Base-by-base conservation (phyloP, 2,888 invertebrate species). In the Drosophila neonasuta region DNA sequence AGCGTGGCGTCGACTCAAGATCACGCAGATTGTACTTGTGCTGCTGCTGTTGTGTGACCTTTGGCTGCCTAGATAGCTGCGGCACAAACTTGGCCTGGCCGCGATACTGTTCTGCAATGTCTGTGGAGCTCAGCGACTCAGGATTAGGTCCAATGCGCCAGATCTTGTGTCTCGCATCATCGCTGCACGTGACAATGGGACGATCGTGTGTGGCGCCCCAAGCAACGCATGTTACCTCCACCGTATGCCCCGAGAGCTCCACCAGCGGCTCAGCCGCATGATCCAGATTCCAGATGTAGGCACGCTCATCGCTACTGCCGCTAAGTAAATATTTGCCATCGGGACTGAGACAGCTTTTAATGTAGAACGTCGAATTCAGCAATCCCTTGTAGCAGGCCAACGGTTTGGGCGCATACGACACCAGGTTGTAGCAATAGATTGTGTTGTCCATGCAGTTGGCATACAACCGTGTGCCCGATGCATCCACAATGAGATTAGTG, bases 401-500 rank as follows among this genome's bases (percentile, higher is more conserved):
- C 0, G 97, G 96, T 58, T 94, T 90, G 11, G 93, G 90, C 84
- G 93, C 92, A 88, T 94, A 95, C 0, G 95, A 93, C 2, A 94
- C 92, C 56, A 96, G 91, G 89, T 97, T 96, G 89, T 95, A 97
- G 88, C 95, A 94, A 89, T 97, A 97, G 68, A 98, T 95, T 49
- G 94, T 94, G 88, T 95, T 94, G 89, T 97, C 97, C 93, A 96
- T 95, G 90, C 97, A 97, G 90, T 95, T 97, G 7, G 96, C 97
- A 91, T 95, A 97, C 4, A 97, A 90, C 24, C 93, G 93, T 36
- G 94, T 91, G 29, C 94, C 91, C 2, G 93, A 92, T 9, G 94
- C 94, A 89, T 97, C 95, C 64, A 97, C 92, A 15, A 95, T 90
- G 10, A 98, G 91, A 87, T 95, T 95, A 6, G 97, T 95, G 89